A percentile compares a stretch with the other conserved stretches of the same genome.
Conservation (phyloP, 2,888 invertebrate species). For the Rhagophthalmus giganteus region DNA sequence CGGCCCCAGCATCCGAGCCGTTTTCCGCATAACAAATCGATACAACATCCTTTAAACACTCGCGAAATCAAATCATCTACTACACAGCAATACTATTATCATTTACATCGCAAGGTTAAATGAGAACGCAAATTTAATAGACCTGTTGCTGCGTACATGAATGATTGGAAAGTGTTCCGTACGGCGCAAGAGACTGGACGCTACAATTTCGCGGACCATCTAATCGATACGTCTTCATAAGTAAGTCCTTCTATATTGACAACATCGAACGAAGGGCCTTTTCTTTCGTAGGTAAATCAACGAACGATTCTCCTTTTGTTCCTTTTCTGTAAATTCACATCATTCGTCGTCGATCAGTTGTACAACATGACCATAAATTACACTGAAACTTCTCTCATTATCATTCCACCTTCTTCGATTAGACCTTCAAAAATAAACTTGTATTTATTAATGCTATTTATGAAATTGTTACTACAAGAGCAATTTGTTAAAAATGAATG, state of each 20-base stretch:
- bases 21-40: slow-evolving; percentile 47
- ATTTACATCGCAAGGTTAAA: slow-evolving; percentile 52
- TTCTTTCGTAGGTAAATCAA: no score
- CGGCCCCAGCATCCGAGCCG: slow-evolving; percentile 46
- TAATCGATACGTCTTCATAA: slow-evolving; percentile 39
- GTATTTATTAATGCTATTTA: no score
- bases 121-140: slow-evolving; percentile 50
- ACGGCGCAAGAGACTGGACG: slow-evolving; percentile 22
- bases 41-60: slow-evolving; percentile 45
- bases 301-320: no score
- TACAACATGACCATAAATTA: no score
- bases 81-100: slow-evolving; percentile 41
- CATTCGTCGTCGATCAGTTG: no score
- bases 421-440: no score
- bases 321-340: no score
- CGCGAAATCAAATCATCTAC: slow-evolving; percentile 42
- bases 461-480: no score
- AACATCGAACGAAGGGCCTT: no score
- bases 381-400: no score
- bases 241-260: slow-evolving; percentile 6
- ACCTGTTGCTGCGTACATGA: slow-evolving; percentile 48
- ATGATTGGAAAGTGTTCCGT: slow-evolving; percentile 22
- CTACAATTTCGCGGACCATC: slow-evolving; percentile 32
- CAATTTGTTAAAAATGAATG: no score
- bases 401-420: no score